A percentile compares a stretch with the other conserved stretches of the same genome.
These are phyloP conservation scores for Caiman crocodilus DNA, from an alignment of 2,797 vertebrate genomes.

Conservation along the genomic window DNA sequence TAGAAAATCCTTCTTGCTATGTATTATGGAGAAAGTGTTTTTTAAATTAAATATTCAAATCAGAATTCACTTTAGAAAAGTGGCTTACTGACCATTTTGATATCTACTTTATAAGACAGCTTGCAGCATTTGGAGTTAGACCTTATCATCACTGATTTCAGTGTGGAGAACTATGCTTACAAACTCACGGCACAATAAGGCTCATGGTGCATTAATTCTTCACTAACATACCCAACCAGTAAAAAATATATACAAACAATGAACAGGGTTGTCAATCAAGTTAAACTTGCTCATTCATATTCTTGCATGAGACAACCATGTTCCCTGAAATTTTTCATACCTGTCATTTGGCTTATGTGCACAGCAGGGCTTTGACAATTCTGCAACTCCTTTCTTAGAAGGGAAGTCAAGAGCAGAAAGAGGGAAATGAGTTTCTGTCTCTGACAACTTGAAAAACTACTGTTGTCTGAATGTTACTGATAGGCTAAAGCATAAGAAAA, in stretches of 20 bases:
- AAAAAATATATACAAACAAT: neutral
- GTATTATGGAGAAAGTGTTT: neutral
- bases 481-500: neutral
- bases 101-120: neutral
- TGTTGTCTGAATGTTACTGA: neutral
- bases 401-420: neutral
- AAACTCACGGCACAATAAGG: neutral
- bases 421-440: neutral
- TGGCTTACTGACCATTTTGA: neutral
- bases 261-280: neutral
- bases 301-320: neutral
- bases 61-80: neutral
- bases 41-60: constrained; percentile 1
- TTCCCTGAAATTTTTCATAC: constrained; percentile 9
- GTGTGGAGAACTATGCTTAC: neutral
- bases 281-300: neutral
- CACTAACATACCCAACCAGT: neutral
- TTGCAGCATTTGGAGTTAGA: constrained; percentile 8
- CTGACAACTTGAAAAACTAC: constrained; percentile 1
- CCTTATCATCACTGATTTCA: neutral
- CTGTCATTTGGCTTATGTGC: neutral
- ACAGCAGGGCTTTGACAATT: neutral
- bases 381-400: neutral
- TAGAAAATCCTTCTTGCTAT: constrained; percentile 3
- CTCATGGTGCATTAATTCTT: neutral